phyloP scores from a whole-genome alignment of 2,888 invertebrate genomes.

The Caenorhabditis afra region DNA sequence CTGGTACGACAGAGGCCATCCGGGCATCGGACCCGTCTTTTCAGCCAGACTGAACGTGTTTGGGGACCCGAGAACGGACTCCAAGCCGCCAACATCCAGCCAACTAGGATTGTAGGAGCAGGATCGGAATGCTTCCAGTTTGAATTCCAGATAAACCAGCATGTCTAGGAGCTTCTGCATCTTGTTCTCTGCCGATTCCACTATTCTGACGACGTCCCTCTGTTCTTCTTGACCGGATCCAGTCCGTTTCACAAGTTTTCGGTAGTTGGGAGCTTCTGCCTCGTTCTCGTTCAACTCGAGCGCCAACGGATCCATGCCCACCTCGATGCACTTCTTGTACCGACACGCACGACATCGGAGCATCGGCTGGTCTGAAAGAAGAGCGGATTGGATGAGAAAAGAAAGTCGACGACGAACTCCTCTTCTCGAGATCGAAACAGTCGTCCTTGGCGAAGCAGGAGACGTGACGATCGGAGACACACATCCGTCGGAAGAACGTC shows the following conservation, averaged over 20 bases:
- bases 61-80: too few relatives aligned
- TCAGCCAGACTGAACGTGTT: constrained; percentile 13
- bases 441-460: constrained; percentile 34
- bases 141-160: constrained; percentile 30
- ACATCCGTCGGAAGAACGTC: constrained; percentile 56
- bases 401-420: constrained; percentile 11
- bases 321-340: constrained; percentile 49
- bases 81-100: not conserved
- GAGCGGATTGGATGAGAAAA: too few relatives aligned
- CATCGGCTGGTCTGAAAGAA: too few relatives aligned
- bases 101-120: constrained; percentile 41
- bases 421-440: constrained; percentile 52
- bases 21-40: constrained; percentile 41
- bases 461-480: constrained; percentile 46
- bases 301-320: constrained; percentile 61
- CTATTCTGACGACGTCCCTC: not conserved
- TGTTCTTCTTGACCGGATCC: constrained; percentile 3
- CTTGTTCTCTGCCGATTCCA: constrained; percentile 4
- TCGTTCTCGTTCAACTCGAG: constrained; percentile 41
- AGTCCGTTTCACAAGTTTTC: constrained; percentile 22
- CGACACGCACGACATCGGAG: constrained; percentile 53
- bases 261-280: constrained; percentile 22
- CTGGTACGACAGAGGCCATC: constrained; percentile 7
- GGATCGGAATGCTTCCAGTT: constrained; percentile 36
- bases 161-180: constrained; percentile 22